A percentile compares a stretch with the other conserved stretches of the same genome.
Conservation (phyloP, 2,113 vertebrate genomes). For the Theristicus caerulescens region DNA sequence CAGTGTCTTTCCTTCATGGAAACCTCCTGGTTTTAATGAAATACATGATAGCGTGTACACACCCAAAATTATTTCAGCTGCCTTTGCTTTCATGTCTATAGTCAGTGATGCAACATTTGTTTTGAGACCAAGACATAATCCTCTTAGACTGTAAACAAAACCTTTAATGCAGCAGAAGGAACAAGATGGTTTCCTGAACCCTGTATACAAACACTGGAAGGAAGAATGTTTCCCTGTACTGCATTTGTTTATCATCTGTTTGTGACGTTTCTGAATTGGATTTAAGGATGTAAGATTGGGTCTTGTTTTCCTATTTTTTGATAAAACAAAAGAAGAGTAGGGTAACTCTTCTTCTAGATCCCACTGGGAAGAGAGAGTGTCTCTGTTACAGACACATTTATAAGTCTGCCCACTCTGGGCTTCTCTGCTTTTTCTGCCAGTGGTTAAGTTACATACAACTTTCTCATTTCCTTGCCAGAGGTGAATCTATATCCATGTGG, state of each 20-base stretch:
- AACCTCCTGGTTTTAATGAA: background rate
- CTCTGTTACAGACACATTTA: background rate
- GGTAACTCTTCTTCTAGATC: background rate
- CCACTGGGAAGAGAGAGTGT: background rate
- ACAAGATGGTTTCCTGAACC: background rate
- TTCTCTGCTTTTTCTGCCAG: constrained; percentile 16
- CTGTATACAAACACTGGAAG: background rate
- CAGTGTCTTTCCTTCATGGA: background rate
- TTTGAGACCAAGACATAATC: background rate
- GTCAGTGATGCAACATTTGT: background rate
- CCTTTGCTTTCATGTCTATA: background rate
- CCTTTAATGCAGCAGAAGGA: background rate
- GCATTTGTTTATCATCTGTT: background rate
- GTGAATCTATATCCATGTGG: background rate
- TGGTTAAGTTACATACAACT: background rate
- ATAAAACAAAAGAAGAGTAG: background rate
- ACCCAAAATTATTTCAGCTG: background rate
- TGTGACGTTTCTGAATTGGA: background rate
- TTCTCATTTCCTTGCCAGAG: constrained; percentile 11
- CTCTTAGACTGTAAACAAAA: background rate
- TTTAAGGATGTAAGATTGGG: background rate
- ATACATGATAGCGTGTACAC: background rate
- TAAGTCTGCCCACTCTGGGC: background rate
- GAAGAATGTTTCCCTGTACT: background rate
- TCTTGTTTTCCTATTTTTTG: background rate